Percentiles rank a stretch among this genome's conserved stretches.
These are phyloP conservation scores for Hypsopygia costalis DNA, from an alignment of 2,888 invertebrate genomes.

Conservation along the genomic window DNA sequence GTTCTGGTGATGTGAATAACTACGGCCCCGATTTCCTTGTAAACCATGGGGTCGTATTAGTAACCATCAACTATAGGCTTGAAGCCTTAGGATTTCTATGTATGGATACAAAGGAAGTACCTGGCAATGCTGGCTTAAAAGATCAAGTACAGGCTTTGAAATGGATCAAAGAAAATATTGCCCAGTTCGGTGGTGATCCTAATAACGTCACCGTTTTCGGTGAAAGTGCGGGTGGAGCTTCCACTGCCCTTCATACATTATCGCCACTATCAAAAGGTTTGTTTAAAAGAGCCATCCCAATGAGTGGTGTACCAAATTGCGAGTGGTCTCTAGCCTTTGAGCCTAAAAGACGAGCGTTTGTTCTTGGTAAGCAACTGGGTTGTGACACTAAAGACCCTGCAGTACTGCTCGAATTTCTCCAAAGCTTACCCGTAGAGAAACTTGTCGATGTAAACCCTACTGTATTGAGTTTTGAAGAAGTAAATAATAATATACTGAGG, in stretches of 20 bases:
- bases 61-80: conserved; percentile 56
- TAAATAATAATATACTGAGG: conserved; percentile 26
- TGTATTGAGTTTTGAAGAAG: conserved; percentile 33
- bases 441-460: conserved; percentile 29
- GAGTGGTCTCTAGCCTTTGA: conserved; percentile 32
- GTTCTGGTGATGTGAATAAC: conserved; percentile 37
- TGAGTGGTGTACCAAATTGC: conserved; percentile 38
- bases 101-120: conserved; percentile 42
- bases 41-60: conserved; percentile 51
- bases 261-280: conserved; percentile 49
- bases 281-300: conserved; percentile 46
- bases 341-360: conserved; percentile 35
- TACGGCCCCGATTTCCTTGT: conserved; percentile 51
- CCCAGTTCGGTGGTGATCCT: conserved; percentile 39
- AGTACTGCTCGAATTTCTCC: conserved; percentile 40
- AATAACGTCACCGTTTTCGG: conserved; percentile 49
- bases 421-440: conserved; percentile 34
- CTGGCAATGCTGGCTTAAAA: conserved; percentile 52
- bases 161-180: conserved; percentile 41
- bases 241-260: conserved; percentile 46
- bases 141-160: conserved; percentile 45
- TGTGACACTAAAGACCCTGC: conserved; percentile 36
- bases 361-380: conserved; percentile 40
- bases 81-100: conserved; percentile 46
- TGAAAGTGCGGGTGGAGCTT: conserved; percentile 48